Percentiles rank a stretch among this genome's conserved stretches.
phyloP scores from a whole-genome alignment of 2,113 vertebrate species.

The Xyliphius kryptos region DNA sequence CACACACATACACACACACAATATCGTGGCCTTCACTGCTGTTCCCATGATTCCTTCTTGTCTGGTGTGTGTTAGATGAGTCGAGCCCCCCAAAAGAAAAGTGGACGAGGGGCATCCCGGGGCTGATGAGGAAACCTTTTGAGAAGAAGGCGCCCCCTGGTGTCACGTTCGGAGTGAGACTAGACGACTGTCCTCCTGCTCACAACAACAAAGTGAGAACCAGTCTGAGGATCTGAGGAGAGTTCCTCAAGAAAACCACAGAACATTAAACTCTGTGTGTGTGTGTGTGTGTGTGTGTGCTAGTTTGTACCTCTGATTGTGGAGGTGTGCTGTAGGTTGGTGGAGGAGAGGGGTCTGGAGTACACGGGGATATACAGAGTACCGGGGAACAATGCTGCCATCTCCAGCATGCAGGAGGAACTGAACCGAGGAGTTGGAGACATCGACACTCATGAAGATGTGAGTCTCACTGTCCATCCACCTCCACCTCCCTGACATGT shows the following conservation, averaged over 20 bases:
- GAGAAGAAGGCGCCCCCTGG: constrained; percentile 82
- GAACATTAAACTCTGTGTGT: neutral
- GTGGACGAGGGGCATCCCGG: constrained; percentile 89
- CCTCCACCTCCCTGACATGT: no score
- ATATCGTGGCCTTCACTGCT: no score
- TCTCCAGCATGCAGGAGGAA: no score
- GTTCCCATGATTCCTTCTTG: no score
- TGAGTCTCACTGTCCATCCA: constrained; percentile 55
- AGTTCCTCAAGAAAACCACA: no score
- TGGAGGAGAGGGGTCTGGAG: constrained; percentile 92
- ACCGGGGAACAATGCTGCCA: no score
- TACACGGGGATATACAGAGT: constrained; percentile 97
- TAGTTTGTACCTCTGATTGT: constrained; percentile 95
- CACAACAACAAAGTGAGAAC: constrained; percentile 84
- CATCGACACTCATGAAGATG: constrained; percentile 88
- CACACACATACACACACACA: constrained; percentile 11
- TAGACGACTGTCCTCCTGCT: constrained; percentile 94
- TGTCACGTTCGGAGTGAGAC: constrained; percentile 87
- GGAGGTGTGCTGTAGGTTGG: constrained; percentile 93
- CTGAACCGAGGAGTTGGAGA: constrained; percentile 87
- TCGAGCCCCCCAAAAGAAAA: constrained; percentile 95
- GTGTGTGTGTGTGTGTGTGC: constrained; percentile 31
- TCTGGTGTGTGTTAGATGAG: constrained; percentile 76
- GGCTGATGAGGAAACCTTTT: constrained; percentile 90
- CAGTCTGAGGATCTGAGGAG: no score